These are phyloP conservation scores for Accipiter cooperii DNA, from an alignment of 2,113 vertebrate species.

Conservation along the genomic window DNA sequence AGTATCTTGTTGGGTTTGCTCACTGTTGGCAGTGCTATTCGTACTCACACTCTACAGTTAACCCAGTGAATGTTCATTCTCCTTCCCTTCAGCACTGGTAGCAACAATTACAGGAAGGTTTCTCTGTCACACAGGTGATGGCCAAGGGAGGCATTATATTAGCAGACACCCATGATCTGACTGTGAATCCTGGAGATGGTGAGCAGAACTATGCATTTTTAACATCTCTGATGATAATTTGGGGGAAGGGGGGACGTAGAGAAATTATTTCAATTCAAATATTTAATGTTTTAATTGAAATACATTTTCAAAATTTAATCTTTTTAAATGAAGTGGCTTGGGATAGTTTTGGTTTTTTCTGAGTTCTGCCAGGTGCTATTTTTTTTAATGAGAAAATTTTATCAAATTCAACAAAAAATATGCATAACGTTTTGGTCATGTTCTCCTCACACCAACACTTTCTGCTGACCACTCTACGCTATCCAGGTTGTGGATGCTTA, in stretches of 20 bases:
- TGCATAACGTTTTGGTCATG: neutral
- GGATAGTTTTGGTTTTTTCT: neutral
- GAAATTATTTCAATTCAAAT: neutral
- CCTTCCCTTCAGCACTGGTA: neutral
- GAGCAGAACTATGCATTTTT: neutral
- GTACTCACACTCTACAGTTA: neutral
- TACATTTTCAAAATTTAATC: neutral
- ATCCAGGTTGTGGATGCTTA: neutral
- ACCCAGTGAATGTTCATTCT: neutral
- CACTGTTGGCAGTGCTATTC: neutral
- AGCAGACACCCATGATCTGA: conserved; percentile 12
- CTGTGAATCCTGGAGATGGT: conserved; percentile 42
- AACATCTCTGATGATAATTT: neutral
- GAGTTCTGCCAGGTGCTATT: neutral
- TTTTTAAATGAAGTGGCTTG: neutral
- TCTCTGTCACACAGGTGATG: conserved; percentile 68
- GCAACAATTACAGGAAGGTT: neutral
- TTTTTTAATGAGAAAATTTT: neutral
- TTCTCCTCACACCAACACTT: neutral
- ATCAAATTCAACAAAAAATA: neutral
- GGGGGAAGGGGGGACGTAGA: accelerated
- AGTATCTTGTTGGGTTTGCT: neutral
- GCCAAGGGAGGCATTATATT: conserved; percentile 65
- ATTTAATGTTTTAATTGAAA: neutral
- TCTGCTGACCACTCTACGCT: neutral